These are phyloP conservation scores for Genyomyrus donnyi DNA, from an alignment of 2,113 vertebrate species.

Conservation along the genomic window DNA sequence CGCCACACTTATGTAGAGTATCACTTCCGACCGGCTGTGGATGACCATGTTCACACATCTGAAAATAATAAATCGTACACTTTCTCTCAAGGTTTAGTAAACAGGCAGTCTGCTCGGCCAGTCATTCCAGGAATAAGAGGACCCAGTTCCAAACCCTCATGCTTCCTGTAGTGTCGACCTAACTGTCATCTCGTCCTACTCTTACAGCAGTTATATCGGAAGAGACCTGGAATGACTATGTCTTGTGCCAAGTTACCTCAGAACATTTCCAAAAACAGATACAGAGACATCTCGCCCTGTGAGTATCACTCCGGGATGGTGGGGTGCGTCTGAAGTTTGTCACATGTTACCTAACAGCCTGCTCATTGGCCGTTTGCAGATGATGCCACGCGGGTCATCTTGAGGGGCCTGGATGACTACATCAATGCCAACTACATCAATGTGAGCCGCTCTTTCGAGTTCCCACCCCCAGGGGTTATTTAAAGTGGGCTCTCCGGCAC, in stretches of 20 bases:
- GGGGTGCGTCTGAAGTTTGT: neutral
- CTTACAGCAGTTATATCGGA: conserved; percentile 89
- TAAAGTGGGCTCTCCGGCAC: neutral
- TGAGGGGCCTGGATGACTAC: conserved; percentile 91
- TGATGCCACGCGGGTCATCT: conserved; percentile 94
- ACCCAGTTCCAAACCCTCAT: neutral
- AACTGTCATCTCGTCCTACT: conserved; percentile 12
- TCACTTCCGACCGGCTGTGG: neutral
- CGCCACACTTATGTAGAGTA: neutral
- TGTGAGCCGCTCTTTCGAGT: conserved; percentile 61
- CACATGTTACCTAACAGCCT: neutral
- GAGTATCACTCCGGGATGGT: conserved; percentile 51
- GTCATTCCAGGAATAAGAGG: neutral
- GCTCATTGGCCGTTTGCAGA: conserved; percentile 53
- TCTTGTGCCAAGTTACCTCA: conserved; percentile 99
- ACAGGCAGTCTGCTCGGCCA: neutral
- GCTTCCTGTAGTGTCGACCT: neutral
- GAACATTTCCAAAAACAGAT: conserved; percentile 99
- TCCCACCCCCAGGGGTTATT: neutral
- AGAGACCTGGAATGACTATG: conserved; percentile 98
- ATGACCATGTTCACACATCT: neutral
- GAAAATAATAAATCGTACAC: neutral
- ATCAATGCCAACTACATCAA: conserved; percentile 99
- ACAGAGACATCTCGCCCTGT: conserved; percentile 99
- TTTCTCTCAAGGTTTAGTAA: neutral